A percentile compares a stretch with the other conserved stretches of the same genome.
Conservation (phyloP, 2,113 vertebrate genomes). For the Echinops telfairi region DNA sequence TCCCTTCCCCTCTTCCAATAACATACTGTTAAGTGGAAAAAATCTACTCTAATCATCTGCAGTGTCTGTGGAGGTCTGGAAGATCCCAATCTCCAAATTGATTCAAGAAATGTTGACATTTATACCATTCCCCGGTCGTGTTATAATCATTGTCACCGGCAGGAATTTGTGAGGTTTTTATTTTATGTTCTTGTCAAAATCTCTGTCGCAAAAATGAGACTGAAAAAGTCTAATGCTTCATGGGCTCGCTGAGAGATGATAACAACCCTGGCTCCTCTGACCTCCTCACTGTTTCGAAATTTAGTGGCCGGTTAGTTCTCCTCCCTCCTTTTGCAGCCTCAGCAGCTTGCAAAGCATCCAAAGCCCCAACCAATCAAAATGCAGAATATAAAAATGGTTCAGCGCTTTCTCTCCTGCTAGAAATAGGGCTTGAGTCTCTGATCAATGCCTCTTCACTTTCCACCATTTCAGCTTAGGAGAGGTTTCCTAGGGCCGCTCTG, state of each 20-base stretch:
- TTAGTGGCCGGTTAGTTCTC: slow-evolving; percentile 41
- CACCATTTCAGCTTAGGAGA: too few relatives aligned
- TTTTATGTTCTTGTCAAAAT: slow-evolving; percentile 80
- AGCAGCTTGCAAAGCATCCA: slow-evolving; percentile 57
- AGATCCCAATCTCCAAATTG: slow-evolving; percentile 76
- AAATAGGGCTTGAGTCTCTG: background rate
- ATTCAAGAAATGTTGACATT: slow-evolving; percentile 80
- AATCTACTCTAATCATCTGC: slow-evolving; percentile 73
- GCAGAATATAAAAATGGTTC: slow-evolving; percentile 34
- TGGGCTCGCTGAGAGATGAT: slow-evolving; percentile 59
- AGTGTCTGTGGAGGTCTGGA: slow-evolving; percentile 60
- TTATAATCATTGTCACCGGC: slow-evolving; percentile 74
- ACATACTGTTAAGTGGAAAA: slow-evolving; percentile 67
- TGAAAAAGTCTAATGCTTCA: slow-evolving; percentile 46
- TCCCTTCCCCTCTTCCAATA: slow-evolving; percentile 80
- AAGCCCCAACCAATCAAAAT: slow-evolving; percentile 62
- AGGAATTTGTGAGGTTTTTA: slow-evolving; percentile 74
- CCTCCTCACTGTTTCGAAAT: slow-evolving; percentile 61
- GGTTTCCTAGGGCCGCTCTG: too few relatives aligned
- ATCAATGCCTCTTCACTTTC: background rate
- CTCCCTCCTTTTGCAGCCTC: slow-evolving; percentile 66
- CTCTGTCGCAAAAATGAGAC: slow-evolving; percentile 54
- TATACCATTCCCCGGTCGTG: slow-evolving; percentile 51
- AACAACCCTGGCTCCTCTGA: slow-evolving; percentile 60
- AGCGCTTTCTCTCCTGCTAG: background rate